Percentiles rank a stretch among this genome's conserved stretches.
These are phyloP conservation scores for Pteronotus mesoamericanus DNA, from an alignment of 2,797 vertebrate species.

Conservation along the genomic window DNA sequence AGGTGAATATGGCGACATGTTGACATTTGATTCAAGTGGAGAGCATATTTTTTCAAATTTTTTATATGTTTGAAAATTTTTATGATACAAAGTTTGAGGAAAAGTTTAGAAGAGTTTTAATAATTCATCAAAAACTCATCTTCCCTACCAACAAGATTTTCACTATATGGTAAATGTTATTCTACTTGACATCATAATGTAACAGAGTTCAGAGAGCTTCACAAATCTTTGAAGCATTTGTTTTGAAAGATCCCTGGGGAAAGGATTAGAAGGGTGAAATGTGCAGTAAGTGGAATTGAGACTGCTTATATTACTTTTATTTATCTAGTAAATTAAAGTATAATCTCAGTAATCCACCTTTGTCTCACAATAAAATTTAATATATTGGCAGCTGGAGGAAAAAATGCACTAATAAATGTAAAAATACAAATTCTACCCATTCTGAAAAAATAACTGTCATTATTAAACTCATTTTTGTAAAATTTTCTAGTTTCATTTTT, in stretches of 20 bases:
- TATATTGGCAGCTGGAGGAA: neutral
- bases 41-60: neutral
- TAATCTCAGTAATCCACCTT: neutral
- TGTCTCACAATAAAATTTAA: slow-evolving; percentile 11
- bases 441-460: neutral
- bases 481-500: neutral
- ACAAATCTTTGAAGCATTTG: neutral
- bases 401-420: neutral
- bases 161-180: neutral
- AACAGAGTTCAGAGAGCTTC: neutral
- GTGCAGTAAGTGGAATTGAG: neutral
- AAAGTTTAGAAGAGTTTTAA: neutral
- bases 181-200: neutral
- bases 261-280: neutral
- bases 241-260: neutral
- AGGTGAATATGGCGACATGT: neutral
- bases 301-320: neutral
- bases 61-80: neutral
- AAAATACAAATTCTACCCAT: neutral
- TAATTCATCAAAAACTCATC: neutral
- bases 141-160: neutral
- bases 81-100: neutral
- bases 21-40: neutral
- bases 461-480: neutral
- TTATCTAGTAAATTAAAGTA: neutral